Evolutionary conservation across 92 coral and sea anemone genomes (phyloP).

Genomic region (Porites evermanni): DNA sequence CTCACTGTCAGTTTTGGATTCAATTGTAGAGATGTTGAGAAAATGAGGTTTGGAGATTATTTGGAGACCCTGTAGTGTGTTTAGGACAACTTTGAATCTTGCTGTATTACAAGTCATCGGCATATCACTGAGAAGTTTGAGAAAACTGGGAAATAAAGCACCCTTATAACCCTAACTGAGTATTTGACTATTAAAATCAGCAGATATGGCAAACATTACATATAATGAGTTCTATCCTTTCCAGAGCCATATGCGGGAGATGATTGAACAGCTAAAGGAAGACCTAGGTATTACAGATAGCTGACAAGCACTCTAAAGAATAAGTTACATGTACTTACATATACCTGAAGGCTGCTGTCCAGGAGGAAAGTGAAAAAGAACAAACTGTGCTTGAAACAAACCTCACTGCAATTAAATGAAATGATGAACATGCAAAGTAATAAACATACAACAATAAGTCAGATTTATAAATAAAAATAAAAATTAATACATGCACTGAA

Average conservation of each 20-base stretch:
- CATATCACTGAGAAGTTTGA: too few species aligned
- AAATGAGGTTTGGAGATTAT: too few species aligned
- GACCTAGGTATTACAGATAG: constrained; percentile 76
- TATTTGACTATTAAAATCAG: background rate
- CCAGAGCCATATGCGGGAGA: constrained; percentile 76
- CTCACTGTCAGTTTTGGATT: too few species aligned
- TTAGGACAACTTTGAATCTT: too few species aligned
- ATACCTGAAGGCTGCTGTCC: background rate
- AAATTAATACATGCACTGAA: background rate
- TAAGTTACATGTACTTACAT: too few species aligned
- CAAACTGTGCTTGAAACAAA: background rate
- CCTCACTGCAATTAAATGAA: background rate
- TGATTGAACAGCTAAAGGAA: constrained; percentile 83
- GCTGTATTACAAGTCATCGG: too few species aligned
- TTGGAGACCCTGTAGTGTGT: too few species aligned
- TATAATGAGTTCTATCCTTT: background rate
- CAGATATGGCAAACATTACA: too few species aligned
- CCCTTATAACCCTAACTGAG: background rate
- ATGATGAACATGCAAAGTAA: background rate
- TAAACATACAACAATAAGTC: background rate
- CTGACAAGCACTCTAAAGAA: background rate
- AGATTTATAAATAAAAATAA: too few species aligned
- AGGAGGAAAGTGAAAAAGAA: background rate
- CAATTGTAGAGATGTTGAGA: too few species aligned
- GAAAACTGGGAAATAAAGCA: too few species aligned